These are phyloP conservation scores for Nycticebus coucang DNA, from an alignment of 2,113 vertebrate species.

Conservation along the genomic window DNA sequence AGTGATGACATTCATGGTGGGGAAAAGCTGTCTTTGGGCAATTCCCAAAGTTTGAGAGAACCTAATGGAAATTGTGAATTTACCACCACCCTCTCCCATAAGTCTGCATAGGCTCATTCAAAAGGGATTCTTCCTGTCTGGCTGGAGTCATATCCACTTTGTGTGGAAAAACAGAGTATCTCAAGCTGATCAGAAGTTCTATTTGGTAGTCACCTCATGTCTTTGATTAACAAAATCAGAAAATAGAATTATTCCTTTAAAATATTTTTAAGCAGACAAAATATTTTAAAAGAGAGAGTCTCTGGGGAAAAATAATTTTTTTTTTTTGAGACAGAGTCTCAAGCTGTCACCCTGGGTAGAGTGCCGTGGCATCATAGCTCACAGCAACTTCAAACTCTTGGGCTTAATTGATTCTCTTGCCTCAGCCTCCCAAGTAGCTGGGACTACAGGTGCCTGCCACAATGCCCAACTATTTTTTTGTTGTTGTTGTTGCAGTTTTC, in stretches of 20 bases:
- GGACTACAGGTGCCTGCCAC: too few relatives aligned
- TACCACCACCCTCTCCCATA: not conserved
- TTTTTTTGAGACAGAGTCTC: too few relatives aligned
- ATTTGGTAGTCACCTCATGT: not conserved
- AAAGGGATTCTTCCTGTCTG: fast-evolving
- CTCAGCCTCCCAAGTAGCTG: too few relatives aligned
- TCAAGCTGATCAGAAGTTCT: not conserved
- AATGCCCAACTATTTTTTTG: too few relatives aligned
- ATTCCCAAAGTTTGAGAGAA: not conserved
- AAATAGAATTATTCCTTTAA: not conserved
- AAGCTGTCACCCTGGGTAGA: too few relatives aligned
- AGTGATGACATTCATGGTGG: not conserved
- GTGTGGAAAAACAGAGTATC: not conserved
- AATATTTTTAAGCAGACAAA: not conserved
- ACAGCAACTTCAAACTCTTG: too few relatives aligned
- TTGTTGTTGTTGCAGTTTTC: too few relatives aligned
- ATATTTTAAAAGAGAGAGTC: not conserved
- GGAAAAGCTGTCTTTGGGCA: not conserved
- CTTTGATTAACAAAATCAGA: not conserved
- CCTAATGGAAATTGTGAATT: not conserved
- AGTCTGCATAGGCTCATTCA: not conserved
- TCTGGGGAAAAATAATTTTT: not conserved
- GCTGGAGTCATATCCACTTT: not conserved
- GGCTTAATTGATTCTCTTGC: too few relatives aligned
- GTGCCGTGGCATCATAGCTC: too few relatives aligned